A percentile compares a stretch with the other conserved stretches of the same genome.
Evolutionary conservation across 2,888 invertebrate species (phyloP).

Genomic region (Eupithecia exiguata): DNA sequence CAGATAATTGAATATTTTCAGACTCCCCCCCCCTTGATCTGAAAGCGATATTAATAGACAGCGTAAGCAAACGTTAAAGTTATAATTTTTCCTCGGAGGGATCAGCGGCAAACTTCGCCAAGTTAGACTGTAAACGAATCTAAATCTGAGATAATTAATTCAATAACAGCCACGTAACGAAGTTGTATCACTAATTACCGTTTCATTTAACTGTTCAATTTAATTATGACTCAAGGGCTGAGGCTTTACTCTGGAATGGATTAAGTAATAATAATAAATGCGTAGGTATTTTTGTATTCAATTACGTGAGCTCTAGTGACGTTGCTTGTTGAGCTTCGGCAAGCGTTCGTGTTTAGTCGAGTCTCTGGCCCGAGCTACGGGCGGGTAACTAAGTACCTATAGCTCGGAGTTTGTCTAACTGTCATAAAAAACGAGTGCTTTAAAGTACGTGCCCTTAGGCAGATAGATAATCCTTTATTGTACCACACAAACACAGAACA

Average conservation of each 20-base stretch:
- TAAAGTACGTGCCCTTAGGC: too few species aligned
- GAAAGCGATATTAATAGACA: not conserved
- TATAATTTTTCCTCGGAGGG: not conserved
- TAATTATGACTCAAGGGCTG: not conserved
- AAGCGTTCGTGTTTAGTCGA: not conserved
- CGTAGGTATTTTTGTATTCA: not conserved
- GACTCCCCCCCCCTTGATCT: not conserved
- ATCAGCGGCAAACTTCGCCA: not conserved
- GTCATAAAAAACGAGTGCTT: not conserved
- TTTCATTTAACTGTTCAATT: conserved; percentile 6
- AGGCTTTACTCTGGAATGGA: not conserved
- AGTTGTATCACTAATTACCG: conserved; percentile 10
- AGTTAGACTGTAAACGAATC: not conserved
- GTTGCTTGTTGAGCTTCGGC: not conserved
- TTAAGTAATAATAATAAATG: conserved; percentile 3
- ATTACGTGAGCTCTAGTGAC: not conserved
- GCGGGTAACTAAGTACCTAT: not conserved
- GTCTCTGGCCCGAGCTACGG: not conserved
- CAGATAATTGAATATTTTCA: too few species aligned
- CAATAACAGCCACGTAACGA: not conserved
- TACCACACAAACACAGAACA: too few species aligned
- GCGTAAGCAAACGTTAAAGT: not conserved
- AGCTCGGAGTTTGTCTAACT: not conserved
- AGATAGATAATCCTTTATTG: too few species aligned
- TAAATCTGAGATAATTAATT: conserved; percentile 1